phyloP scores from a whole-genome alignment of 2,888 invertebrate genomes.

The Pterobdella sp. region DNA sequence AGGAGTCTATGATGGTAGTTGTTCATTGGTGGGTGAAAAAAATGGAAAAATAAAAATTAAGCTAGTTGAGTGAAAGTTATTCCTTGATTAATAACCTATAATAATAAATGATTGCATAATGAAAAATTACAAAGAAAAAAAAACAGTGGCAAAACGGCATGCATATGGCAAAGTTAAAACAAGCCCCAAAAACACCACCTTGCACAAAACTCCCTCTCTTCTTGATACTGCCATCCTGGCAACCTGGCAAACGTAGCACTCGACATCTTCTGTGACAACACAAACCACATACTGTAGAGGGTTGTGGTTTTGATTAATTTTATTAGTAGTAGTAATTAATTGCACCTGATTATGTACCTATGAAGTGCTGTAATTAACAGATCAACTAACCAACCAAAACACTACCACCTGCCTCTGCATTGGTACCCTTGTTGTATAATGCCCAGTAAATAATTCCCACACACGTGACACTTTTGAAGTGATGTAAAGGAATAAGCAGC shows the following conservation, averaged over 20 bases:
- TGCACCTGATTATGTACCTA: neutral
- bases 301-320: neutral
- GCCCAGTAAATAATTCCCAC: slow-evolving; percentile 64
- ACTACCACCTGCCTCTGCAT: slow-evolving; percentile 49
- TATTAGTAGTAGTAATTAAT: neutral
- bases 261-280: slow-evolving; percentile 66
- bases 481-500: slow-evolving; percentile 63
- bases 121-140: too few relatives aligned
- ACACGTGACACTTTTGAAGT: slow-evolving; percentile 65
- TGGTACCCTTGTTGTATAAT: slow-evolving; percentile 65
- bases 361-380: neutral
- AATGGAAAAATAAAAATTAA: too few relatives aligned
- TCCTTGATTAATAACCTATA: too few relatives aligned
- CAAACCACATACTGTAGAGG: slow-evolving; percentile 60
- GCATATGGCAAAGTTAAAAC: too few relatives aligned
- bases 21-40: too few relatives aligned
- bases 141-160: too few relatives aligned
- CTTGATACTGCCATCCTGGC: slow-evolving; percentile 51
- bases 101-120: too few relatives aligned
- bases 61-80: too few relatives aligned
- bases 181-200: too few relatives aligned
- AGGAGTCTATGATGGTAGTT: slow-evolving; percentile 39
- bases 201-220: slow-evolving; percentile 47
- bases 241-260: slow-evolving; percentile 59
- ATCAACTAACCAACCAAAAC: neutral